Percentiles rank a stretch among this genome's conserved stretches.
Evolutionary conservation across 2,797 vertebrate species (phyloP).

Genomic region (Bucorvus abyssinicus): DNA sequence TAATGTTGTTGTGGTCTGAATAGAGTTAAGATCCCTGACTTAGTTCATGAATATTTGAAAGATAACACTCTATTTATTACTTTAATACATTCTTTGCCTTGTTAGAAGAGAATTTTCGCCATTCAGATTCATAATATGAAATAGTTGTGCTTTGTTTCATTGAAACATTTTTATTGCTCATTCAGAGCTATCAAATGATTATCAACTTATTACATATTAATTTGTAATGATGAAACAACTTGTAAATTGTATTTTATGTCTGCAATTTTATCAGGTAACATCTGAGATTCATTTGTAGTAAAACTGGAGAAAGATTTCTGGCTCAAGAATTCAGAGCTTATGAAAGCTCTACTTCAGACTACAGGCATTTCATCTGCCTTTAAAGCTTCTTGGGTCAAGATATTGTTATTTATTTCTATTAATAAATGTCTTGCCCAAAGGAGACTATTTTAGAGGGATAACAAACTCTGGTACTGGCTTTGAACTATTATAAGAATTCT

Average conservation of each 20-base stretch:
- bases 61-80: background rate
- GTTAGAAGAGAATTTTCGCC: background rate
- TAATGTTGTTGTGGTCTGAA: background rate
- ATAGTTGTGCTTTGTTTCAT: background rate
- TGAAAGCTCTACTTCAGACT: background rate
- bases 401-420: conserved; percentile 9
- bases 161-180: background rate
- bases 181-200: background rate
- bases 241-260: background rate
- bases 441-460: background rate
- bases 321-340: background rate
- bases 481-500: background rate
- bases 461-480: background rate
- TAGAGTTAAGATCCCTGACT: background rate
- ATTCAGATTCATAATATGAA: background rate
- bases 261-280: background rate
- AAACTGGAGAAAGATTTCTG: background rate
- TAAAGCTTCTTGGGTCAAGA: background rate
- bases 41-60: conserved; percentile 24
- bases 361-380: background rate
- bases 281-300: background rate
- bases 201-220: background rate
- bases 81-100: conserved; percentile 23
- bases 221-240: background rate
- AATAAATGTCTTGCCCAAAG: background rate